A percentile compares a stretch with the other conserved stretches of the same genome.
Conservation (phyloP, 2,888 invertebrate species). For the Scaeva pyrastri region DNA sequence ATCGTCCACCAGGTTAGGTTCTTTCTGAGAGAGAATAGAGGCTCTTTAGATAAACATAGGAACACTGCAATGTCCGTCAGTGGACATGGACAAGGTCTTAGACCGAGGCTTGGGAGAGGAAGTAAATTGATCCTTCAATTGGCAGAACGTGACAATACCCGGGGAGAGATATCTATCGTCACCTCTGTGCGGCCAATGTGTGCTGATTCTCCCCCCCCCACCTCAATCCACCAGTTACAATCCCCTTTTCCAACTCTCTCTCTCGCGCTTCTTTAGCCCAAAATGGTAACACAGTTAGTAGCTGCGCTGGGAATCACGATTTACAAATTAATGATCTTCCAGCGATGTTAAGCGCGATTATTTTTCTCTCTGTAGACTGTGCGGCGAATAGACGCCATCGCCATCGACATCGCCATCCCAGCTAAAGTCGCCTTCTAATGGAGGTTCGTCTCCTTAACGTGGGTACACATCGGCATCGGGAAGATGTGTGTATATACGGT, state of each 20-base stretch:
- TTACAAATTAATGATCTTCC: conserved; percentile 75
- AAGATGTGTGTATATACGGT: conserved; percentile 18
- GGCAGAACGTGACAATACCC: conserved; percentile 74
- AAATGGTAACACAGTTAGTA: conserved; percentile 73
- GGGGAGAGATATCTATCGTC: conserved; percentile 69
- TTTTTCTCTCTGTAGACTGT: conserved; percentile 25
- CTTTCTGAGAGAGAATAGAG: conserved; percentile 5
- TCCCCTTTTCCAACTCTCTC: too few species aligned
- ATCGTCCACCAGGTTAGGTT: not conserved
- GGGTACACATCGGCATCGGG: too few species aligned
- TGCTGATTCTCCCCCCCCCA: conserved; percentile 37
- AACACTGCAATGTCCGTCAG: conserved; percentile 1
- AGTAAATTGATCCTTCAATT: conserved; percentile 74
- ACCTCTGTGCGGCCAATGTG: conserved; percentile 58
- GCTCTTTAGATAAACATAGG: not conserved
- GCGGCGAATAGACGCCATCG: conserved; percentile 51
- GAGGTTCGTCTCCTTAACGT: not conserved
- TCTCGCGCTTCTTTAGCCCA: conserved; percentile 37
- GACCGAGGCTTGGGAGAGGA: not conserved
- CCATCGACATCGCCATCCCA: not conserved
- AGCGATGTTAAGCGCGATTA: conserved; percentile 71
- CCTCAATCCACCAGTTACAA: too few species aligned
- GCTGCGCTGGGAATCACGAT: conserved; percentile 70
- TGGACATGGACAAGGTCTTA: not conserved
- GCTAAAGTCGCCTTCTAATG: conserved; percentile 10